Conservation (phyloP, 2,797 vertebrate species). For the Pangasius larnaudii region DNA sequence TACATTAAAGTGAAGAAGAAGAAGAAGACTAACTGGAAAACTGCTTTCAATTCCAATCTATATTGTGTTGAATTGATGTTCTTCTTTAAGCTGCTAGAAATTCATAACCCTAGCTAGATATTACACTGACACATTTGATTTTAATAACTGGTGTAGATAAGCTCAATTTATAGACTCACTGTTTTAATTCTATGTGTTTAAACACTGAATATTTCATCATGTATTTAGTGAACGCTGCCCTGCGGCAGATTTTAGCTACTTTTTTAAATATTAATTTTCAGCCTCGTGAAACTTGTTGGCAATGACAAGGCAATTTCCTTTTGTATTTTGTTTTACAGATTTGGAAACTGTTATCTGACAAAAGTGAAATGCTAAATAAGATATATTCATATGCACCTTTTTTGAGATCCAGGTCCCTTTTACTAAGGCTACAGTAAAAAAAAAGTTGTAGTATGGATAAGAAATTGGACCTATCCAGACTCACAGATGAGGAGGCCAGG, state of each 20-base stretch:
- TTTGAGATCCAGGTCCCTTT: background rate
- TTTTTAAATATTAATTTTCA: background rate
- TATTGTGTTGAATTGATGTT: background rate
- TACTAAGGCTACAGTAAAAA: background rate
- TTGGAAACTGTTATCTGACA: background rate
- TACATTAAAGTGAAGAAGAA: conserved; percentile 1
- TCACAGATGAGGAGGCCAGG: conserved; percentile 91
- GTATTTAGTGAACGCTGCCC: background rate
- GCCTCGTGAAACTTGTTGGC: background rate
- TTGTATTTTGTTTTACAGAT: background rate
- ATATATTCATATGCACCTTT: background rate
- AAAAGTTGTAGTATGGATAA: conserved; percentile 76
- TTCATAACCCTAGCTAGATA: background rate
- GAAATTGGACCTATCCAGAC: conserved; percentile 89
- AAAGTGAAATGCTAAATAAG: background rate
- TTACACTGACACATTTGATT: background rate
- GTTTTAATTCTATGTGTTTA: background rate
- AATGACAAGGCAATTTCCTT: background rate
- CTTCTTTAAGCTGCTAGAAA: background rate
- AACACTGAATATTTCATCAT: background rate
- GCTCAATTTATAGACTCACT: background rate
- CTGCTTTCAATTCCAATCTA: background rate
- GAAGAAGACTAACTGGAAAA: background rate
- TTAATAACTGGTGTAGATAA: background rate
- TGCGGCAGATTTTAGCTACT: background rate